A percentile compares a stretch with the other conserved stretches of the same genome.
phyloP scores from a whole-genome alignment of 2,888 invertebrate genomes.

The Emmelina monodactyla region DNA sequence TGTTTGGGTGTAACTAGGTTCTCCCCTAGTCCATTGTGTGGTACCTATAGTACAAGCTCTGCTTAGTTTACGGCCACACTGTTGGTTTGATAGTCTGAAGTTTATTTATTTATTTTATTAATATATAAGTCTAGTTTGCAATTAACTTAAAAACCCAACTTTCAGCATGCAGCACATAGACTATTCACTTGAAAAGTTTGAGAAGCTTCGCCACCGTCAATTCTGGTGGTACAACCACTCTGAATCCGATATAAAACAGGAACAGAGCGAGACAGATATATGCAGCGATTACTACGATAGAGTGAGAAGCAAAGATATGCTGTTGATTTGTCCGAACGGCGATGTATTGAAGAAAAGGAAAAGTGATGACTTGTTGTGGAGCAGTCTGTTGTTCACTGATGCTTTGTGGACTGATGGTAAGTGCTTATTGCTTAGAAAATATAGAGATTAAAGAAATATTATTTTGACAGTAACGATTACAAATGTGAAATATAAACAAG shows the following conservation, averaged over 20 bases:
- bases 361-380: constrained; percentile 44
- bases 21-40: too few relatives aligned
- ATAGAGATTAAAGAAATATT: too few relatives aligned
- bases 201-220: constrained; percentile 40
- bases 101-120: too few relatives aligned
- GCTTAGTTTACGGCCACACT: too few relatives aligned
- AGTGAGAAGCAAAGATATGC: constrained; percentile 36
- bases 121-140: too few relatives aligned
- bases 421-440: too few relatives aligned
- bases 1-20: too few relatives aligned
- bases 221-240: constrained; percentile 35
- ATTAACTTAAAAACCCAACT: too few relatives aligned
- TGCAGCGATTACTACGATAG: constrained; percentile 23
- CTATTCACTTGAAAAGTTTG: constrained; percentile 32
- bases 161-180: constrained; percentile 47
- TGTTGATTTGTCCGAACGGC: constrained; percentile 47
- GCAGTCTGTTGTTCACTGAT: constrained; percentile 47
- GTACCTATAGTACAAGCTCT: too few relatives aligned
- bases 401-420: constrained; percentile 42
- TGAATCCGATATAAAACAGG: constrained; percentile 21
- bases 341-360: constrained; percentile 37
- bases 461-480: too few relatives aligned
- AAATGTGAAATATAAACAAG: too few relatives aligned
- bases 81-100: too few relatives aligned
- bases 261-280: constrained; percentile 19